Conservation (phyloP, 2,113 vertebrate genomes). For the Micronycteris hirsuta region DNA sequence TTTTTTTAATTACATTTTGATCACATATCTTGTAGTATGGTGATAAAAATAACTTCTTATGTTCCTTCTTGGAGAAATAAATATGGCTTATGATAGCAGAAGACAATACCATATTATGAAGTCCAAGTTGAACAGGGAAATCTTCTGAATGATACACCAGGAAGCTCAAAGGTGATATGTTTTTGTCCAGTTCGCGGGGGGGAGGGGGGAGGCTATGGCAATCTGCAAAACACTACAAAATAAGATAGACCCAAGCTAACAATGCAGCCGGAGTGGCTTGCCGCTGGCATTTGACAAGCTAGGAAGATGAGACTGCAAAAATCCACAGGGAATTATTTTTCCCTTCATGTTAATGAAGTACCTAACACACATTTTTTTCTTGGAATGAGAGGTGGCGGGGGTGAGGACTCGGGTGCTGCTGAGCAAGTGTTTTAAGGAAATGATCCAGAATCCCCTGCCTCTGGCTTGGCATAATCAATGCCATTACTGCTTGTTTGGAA, state of each 20-base stretch:
- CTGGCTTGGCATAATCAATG: slow-evolving; percentile 34
- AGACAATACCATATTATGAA: neutral
- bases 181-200: neutral
- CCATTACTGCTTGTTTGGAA: slow-evolving; percentile 50
- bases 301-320: slow-evolving; percentile 56
- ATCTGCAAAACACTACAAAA: slow-evolving; percentile 47
- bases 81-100: neutral
- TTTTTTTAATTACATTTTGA: slow-evolving; percentile 47
- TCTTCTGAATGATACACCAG: slow-evolving; percentile 11
- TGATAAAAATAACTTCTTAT: slow-evolving; percentile 59
- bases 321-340: slow-evolving; percentile 30
- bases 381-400: neutral
- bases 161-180: slow-evolving; percentile 39
- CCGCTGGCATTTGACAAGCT: slow-evolving; percentile 55
- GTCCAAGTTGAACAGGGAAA: slow-evolving; percentile 9
- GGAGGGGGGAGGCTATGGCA: neutral
- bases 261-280: slow-evolving; percentile 21
- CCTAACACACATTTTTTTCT: neutral
- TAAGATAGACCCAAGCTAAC: slow-evolving; percentile 12
- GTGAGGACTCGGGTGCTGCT: neutral
- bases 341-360: slow-evolving; percentile 17
- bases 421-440: slow-evolving; percentile 52
- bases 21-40: slow-evolving; percentile 49
- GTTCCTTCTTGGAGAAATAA: slow-evolving; percentile 32
- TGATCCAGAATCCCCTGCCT: slow-evolving; percentile 18